Base-by-base conservation (phyloP, 2,113 vertebrate species). In the Mystacornis crossleyi region DNA sequence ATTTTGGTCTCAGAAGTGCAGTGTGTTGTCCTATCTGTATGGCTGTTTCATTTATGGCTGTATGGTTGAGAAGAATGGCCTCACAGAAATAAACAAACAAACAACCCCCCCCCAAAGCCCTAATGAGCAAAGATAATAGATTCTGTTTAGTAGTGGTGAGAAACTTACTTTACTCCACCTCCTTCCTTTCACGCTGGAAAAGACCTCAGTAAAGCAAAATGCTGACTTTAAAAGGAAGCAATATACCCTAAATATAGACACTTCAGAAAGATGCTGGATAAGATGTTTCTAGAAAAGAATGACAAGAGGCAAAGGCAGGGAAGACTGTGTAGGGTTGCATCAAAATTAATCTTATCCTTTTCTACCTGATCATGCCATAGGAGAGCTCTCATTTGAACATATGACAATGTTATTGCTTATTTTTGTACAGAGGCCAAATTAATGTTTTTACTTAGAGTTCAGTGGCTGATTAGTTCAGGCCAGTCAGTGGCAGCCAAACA, bases 1-100 rank as follows among this genome's bases (percentile, higher is more conserved):
- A 57, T 78, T 95, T 90, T 78, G 47, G 53, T 89, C 89, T 93
- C 93, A 85, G 80, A 96, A 95, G 72, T 66, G 70, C 77, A 82
- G 67, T 83, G 70, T 65, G 54, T 54, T 90, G 57, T 81, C 53
- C 72, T 93, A 2, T 70, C 80, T 89, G 14, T 73, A 65, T 74
- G 79, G 67, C 48, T 89, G 9, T 69, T 91, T 93, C 81, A 61
- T 81, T 95, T 94, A 74, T 38, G 65, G 70, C 69, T 93, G 28
- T 40, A 42, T 40, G 54, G 48, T 81, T 83, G 62, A 73, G 70
- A 87, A 90, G 64, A 96, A 90, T 57, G 95, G 67, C 55, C 69
- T 84, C 62, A 81, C 8, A 15, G 69, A 94, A 90, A 82, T 3
- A 31, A 83, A 78, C 29, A 58, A 91, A 91, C 55, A 89, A 58